These are phyloP conservation scores for Dryomyza anilis DNA, from an alignment of 2,888 invertebrate species.

Conservation along the genomic window DNA sequence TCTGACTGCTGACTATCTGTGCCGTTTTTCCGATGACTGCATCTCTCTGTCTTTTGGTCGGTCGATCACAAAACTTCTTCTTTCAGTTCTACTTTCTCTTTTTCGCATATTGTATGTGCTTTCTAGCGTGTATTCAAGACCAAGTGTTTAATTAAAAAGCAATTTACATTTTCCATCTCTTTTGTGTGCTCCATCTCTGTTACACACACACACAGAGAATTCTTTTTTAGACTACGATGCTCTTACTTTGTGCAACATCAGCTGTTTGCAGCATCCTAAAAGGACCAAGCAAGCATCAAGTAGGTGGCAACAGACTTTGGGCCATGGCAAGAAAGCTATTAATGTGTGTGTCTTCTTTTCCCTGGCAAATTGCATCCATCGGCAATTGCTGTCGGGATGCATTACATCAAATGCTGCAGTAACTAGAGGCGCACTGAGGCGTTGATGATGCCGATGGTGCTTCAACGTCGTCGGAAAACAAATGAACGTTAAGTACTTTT, in stretches of 20 bases:
- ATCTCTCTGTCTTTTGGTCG: too few species aligned
- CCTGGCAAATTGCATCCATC: too few species aligned
- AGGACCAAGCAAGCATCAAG: neutral
- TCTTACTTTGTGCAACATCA: neutral
- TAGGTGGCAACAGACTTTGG: neutral
- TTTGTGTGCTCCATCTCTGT: neutral
- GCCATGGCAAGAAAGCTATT: neutral
- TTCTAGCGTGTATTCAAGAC: too few species aligned
- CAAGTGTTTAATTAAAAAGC: neutral
- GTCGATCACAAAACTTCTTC: too few species aligned
- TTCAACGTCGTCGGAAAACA: too few species aligned
- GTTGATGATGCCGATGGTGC: too few species aligned
- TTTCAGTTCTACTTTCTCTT: too few species aligned
- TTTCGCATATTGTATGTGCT: too few species aligned
- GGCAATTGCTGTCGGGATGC: too few species aligned
- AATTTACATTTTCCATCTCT: neutral
- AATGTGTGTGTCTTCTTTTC: constrained; percentile 2
- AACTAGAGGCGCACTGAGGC: neutral
- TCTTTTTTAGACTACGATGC: neutral
- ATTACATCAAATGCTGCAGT: neutral
- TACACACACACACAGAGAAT: neutral
- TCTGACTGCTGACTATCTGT: too few species aligned
- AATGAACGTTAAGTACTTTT: too few species aligned
- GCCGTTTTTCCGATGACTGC: too few species aligned
- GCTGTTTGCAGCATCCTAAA: neutral